Evolutionary conservation across 2,888 invertebrate species (phyloP).

Genomic region (Tenthredo scrophulariae): DNA sequence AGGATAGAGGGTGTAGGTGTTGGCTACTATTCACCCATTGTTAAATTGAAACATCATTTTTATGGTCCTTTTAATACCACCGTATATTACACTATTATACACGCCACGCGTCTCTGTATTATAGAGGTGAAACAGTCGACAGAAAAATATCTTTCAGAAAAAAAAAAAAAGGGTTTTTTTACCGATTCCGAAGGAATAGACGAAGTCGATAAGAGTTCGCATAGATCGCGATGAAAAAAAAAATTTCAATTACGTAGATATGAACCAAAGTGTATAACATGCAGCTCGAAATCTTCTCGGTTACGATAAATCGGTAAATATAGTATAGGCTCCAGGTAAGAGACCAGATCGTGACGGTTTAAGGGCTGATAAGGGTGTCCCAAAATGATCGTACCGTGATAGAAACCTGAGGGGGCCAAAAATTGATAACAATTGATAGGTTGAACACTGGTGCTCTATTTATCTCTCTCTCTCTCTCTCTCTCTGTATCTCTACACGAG

Average conservation of each 20-base stretch:
- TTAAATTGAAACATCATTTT: slow-evolving; percentile 36
- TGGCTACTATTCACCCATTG: slow-evolving; percentile 23
- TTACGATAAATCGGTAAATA: not conserved
- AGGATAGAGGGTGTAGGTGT: not conserved
- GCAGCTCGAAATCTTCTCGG: not conserved
- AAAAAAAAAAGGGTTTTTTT: not conserved
- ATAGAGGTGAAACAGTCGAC: no score
- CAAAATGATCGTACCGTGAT: not conserved
- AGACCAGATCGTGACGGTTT: not conserved
- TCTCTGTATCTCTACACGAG: not conserved
- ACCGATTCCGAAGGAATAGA: not conserved
- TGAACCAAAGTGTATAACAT: not conserved
- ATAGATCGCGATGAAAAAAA: no score
- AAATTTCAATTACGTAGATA: not conserved
- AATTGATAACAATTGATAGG: slow-evolving; percentile 53
- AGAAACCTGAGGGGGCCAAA: not conserved
- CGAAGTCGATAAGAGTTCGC: not conserved
- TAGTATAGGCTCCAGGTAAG: not conserved
- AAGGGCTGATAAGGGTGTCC: not conserved
- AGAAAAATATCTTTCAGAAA: no score
- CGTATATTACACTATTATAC: not conserved
- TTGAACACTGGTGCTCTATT: slow-evolving; percentile 1
- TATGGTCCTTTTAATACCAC: not conserved
- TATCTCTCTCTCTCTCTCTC: not conserved
- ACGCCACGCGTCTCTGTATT: not conserved